Percentiles rank a stretch among this genome's conserved stretches.
Evolutionary conservation across 2,888 invertebrate genomes (phyloP).

Genomic region (Brachycybe producta): DNA sequence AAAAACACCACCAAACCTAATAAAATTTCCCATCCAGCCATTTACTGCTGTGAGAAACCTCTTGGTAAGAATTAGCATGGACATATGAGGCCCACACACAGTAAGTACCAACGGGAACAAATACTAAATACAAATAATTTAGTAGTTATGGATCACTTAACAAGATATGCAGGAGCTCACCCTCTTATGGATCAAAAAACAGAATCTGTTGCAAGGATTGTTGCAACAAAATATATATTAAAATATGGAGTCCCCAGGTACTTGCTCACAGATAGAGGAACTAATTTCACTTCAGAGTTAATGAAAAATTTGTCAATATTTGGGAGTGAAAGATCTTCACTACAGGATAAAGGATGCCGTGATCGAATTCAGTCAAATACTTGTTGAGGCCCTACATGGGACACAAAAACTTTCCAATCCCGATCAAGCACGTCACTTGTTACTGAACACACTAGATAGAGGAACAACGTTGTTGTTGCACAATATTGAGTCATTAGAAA

Average conservation of each 20-base stretch:
- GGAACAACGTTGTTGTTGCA: constrained; percentile 19
- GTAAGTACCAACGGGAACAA: constrained; percentile 17
- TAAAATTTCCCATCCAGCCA: constrained; percentile 14
- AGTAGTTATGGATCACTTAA: constrained; percentile 20
- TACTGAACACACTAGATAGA: constrained; percentile 21
- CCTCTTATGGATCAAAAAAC: too few species aligned
- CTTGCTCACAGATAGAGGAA: constrained; percentile 25
- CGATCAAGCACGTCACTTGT: constrained; percentile 21
- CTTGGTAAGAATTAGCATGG: constrained; percentile 22
- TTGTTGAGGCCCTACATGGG: constrained; percentile 20
- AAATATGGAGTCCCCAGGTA: constrained; percentile 22
- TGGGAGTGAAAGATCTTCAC: constrained; percentile 17
- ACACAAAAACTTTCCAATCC: constrained; percentile 23
- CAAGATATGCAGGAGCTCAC: constrained; percentile 23
- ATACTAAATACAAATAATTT: too few species aligned
- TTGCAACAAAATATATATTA: constrained; percentile 22
- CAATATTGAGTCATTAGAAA: too few species aligned
- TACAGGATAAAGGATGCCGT: constrained; percentile 24
- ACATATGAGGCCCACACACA: constrained; percentile 24
- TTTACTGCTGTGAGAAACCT: too few species aligned
- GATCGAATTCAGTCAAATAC: constrained; percentile 25
- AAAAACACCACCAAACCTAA: constrained; percentile 14
- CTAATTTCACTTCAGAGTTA: constrained; percentile 20
- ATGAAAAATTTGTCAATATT: constrained; percentile 18
- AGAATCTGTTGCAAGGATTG: constrained; percentile 25